Evolutionary conservation across 2,797 vertebrate genomes (phyloP).

Genomic region (Chaetophractus vellerosus): DNA sequence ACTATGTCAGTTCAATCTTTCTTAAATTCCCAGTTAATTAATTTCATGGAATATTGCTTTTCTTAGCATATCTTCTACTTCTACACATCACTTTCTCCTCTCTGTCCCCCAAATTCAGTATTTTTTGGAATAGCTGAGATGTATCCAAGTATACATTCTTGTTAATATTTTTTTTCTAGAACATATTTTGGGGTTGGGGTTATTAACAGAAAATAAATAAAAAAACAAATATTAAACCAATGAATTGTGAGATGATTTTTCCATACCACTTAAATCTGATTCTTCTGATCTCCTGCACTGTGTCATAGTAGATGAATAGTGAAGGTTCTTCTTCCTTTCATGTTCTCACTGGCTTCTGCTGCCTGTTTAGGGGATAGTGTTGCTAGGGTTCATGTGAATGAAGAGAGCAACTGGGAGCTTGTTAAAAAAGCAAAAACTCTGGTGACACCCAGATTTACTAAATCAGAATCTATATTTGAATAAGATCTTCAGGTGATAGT

Average conservation of each 20-base stretch:
- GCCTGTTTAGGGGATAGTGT: not conserved
- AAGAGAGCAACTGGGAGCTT: not conserved
- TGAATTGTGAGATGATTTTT: not conserved
- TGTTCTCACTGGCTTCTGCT: not conserved
- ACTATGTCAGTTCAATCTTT: not conserved
- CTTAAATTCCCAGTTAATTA: slow-evolving; percentile 16
- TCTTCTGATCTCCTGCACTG: not conserved
- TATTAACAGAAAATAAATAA: not conserved
- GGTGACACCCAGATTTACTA: not conserved
- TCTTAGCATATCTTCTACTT: not conserved
- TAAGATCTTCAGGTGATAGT: not conserved
- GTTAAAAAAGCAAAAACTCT: not conserved
- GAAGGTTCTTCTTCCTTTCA: not conserved
- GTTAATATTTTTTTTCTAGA: not conserved
- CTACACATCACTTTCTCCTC: not conserved
- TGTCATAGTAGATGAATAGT: not conserved
- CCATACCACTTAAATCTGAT: not conserved
- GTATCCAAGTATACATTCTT: slow-evolving; percentile 7
- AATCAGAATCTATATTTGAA: not conserved
- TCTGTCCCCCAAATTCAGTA: not conserved
- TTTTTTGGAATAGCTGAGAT: not conserved
- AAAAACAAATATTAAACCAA: not conserved
- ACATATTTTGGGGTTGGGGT: accelerated
- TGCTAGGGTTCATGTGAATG: not conserved
- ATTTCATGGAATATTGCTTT: not conserved